phyloP scores from a whole-genome alignment of 2,888 invertebrate species.

The Baccha elongata region DNA sequence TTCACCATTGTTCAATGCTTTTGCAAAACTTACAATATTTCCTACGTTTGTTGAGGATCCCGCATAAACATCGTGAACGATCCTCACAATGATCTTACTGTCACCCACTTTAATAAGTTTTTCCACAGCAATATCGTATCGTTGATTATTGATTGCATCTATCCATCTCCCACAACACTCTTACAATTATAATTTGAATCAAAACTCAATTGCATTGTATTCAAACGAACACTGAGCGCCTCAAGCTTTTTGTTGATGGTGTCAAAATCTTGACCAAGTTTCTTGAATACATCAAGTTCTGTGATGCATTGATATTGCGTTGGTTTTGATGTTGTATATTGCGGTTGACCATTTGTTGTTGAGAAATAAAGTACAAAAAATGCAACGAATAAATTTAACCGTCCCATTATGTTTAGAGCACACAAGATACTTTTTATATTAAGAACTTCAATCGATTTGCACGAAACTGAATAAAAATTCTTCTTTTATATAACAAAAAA shows the following conservation, averaged over 20 bases:
- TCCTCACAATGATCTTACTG: not conserved
- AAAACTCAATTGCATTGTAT: conserved; percentile 12
- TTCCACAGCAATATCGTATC: conserved; percentile 31
- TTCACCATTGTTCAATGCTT: not conserved
- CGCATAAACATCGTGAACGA: conserved; percentile 40
- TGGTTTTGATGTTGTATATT: too few species aligned
- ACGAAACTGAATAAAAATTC: too few species aligned
- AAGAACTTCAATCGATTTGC: too few species aligned
- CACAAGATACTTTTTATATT: too few species aligned
- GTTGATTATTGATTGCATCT: conserved; percentile 26
- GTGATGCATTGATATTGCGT: too few species aligned
- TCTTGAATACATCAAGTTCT: conserved; percentile 18
- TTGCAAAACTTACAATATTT: conserved; percentile 18
- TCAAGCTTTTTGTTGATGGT: conserved; percentile 27
- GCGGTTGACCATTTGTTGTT: not conserved
- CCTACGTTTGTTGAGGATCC: conserved; percentile 23
- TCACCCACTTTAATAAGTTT: conserved; percentile 22
- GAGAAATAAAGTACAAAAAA: not conserved
- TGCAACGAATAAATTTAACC: not conserved
- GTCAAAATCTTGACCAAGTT: conserved; percentile 24
- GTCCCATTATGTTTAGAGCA: not conserved
- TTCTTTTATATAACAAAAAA: too few species aligned
- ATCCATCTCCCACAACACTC: conserved; percentile 32
- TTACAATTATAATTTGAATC: conserved; percentile 23
- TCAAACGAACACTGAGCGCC: conserved; percentile 16